Base-by-base conservation (phyloP, 2,797 vertebrate genomes). In the Bothrops alternatus region DNA sequence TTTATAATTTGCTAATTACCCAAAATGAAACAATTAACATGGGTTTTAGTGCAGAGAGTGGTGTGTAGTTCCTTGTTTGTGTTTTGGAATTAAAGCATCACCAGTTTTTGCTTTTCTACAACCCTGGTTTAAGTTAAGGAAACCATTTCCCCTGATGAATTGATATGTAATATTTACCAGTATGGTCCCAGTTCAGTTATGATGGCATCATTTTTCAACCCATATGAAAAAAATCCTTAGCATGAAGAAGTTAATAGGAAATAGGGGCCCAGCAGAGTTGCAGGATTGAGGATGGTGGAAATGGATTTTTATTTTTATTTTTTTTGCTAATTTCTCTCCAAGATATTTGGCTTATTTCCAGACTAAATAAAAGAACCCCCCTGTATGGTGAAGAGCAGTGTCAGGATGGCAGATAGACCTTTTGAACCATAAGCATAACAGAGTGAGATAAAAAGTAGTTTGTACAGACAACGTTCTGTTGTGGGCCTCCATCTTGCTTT, bases 111-210 rank as follows among this genome's bases (percentile, higher is more conserved):
- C 47, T 92, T 88, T 42, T 93, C 85, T 90, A 93, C 53, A 91
- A 93, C 92, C 92, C 58, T 95, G 86, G 25, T 60, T 89, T 95
- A 95, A 96, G 3, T 85, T 1, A 61, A 89, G 58, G 92, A 92
- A 95, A 94, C 88, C 88, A 56, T 94, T 87, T 87, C 61, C 42
- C 91, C 12, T 42, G 61, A 53, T 12, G 16, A 93, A 95, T 4
- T 93, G n/a, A 26, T 95, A 93, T 91, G 37, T 8, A 91, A 0
- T 94, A 42, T 94, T 96, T 95, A 73, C 65, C 94, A 94, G 96
- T 92, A 82, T 55, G 87, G 25, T 90, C 94, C 88, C 88, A 95
- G 93, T 95, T 92, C 94, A 89, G 55, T 63, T 93, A 28, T 12
- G 23, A 12, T 3, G 0, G 28, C 10, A 0, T 7, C 91, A 28